Base-by-base conservation (phyloP, 2,113 vertebrate genomes). In the Agelaius phoeniceus region DNA sequence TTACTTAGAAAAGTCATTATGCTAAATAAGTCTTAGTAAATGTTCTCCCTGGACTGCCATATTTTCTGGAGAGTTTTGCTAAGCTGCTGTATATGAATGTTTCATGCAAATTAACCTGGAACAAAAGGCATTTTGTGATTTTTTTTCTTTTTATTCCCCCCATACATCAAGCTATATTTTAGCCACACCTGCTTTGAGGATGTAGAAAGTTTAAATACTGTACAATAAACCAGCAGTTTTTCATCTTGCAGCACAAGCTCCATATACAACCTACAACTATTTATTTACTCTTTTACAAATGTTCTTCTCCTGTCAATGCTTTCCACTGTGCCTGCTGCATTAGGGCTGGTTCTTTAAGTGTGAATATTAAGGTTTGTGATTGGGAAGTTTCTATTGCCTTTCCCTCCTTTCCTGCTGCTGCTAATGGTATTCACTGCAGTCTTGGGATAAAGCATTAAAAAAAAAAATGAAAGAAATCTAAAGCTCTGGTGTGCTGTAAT, bases 1-100 rank as follows among this genome's bases (percentile, higher is more conserved):
- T 96, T 97, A 96, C 95, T 97, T 96, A 91, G 54, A 84, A 61
- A 91, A 94, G 84, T 27, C 41, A 46, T 97, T 92, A 97, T 93
- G 93, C 80, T 95, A 89, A 94, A 71, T 91, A 91, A 94, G 62
- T 87, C 91, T 89, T 67, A 33, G 89, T 94, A 87, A 95, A 85
- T 73, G 62, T 92, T 95, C 95, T 94, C 93, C 39, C 85, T 63
- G 76, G 68, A 67, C 93, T 83, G 89, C 72, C 84, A 0, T 90
- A 48, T 86, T 80, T 96, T 93, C 87, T 74, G 43, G 51, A 84
- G 93, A 86, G 67, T 78, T 95, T 92, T 94, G 35, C 89, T 91
- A 82, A 89, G 74, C 84, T 84, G 69, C 87, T 87, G 0, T 24
- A 68, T 89, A 58, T 10, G 24, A 94, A 69, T 78, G 24, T 59